Evolutionary conservation across 2,113 vertebrate species (phyloP).

Genomic region (Rhinogobius similis): DNA sequence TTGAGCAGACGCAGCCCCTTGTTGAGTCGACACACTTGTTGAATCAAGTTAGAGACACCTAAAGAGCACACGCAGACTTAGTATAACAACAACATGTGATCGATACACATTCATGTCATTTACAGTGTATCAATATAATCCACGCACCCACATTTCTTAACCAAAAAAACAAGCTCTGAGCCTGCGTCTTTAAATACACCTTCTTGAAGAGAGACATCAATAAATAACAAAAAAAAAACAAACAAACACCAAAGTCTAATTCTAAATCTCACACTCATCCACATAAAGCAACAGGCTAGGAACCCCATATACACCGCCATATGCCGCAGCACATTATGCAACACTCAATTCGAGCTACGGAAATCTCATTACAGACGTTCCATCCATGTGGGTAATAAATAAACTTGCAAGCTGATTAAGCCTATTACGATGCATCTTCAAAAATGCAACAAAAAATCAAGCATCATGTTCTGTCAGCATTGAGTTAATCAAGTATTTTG

Average conservation of each 20-base stretch:
- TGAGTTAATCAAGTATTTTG: background rate
- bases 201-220: conserved; percentile 22
- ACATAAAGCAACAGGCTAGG: conserved; percentile 13
- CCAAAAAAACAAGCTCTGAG: conserved; percentile 12
- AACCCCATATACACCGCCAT: conserved; percentile 19
- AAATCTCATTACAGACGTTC: conserved; percentile 23
- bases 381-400: conserved; percentile 7
- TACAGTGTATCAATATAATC: background rate
- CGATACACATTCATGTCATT: background rate
- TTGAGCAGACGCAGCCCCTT: conserved; percentile 87
- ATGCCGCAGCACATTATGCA: conserved; percentile 28
- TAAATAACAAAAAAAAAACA: conserved; percentile 9
- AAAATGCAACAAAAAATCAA: background rate
- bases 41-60: conserved; percentile 87
- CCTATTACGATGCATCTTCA: background rate
- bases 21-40: conserved; percentile 87
- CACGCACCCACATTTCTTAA: conserved; percentile 14
- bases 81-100: background rate
- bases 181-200: conserved; percentile 5
- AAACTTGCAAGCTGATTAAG: conserved; percentile 22
- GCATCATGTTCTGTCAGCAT: background rate
- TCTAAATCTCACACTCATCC: conserved; percentile 28
- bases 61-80: background rate
- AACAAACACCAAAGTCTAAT: conserved; percentile 4
- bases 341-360: conserved; percentile 11